These are phyloP conservation scores for Holothuria glaberrima DNA, from an alignment of 35 echinoderm and acorn worm genomes.

Conservation along the genomic window DNA sequence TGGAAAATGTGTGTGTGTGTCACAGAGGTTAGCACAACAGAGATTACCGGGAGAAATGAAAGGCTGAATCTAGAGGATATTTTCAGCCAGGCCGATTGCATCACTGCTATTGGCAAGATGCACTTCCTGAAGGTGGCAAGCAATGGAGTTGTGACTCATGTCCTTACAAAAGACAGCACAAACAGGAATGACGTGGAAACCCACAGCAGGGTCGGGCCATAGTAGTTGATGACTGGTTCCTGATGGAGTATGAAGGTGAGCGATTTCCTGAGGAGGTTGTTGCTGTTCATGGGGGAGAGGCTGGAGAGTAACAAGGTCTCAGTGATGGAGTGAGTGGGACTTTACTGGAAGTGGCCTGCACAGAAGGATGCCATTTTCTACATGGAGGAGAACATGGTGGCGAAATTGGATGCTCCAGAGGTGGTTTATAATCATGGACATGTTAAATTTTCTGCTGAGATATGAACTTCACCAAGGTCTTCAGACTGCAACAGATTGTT, in stretches of 20 bases:
- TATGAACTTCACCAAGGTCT: not conserved
- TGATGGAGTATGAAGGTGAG: no score
- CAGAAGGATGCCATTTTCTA: conserved; percentile 2
- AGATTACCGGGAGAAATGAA: no score
- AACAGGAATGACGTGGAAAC: no score
- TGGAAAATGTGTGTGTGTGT: no score
- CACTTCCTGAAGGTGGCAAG: no score
- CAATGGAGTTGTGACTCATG: no score
- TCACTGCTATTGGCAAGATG: no score
- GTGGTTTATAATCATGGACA: not conserved
- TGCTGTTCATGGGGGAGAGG: not conserved
- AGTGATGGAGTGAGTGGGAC: not conserved
- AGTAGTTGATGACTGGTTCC: not conserved
- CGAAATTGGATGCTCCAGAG: not conserved
- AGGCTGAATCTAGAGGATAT: no score
- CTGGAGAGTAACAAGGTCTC: not conserved
- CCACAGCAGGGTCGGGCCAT: not conserved
- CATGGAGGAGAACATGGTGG: not conserved
- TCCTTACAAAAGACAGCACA: no score
- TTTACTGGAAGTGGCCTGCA: not conserved
- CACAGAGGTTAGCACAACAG: no score
- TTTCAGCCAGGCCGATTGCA: no score
- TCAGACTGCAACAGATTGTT: not conserved
- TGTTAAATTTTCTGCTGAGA: not conserved
- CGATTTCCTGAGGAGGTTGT: not conserved